phyloP scores from a whole-genome alignment of 2,888 invertebrate species.

The Megamerina dolium region DNA sequence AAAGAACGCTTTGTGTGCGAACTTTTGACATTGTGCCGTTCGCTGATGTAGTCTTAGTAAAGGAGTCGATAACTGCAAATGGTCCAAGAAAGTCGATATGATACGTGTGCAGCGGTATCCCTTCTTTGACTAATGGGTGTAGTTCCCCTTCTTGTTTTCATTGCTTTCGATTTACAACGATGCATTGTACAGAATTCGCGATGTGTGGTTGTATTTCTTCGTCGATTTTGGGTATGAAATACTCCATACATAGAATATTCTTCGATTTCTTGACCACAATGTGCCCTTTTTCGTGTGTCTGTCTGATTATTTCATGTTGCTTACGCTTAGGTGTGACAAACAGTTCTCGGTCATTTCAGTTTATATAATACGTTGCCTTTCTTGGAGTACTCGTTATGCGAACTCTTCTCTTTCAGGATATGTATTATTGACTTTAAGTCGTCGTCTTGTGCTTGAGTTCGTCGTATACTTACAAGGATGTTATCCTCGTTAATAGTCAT shows the following conservation, averaged over 20 bases:
- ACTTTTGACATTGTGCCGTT: constrained; percentile 33
- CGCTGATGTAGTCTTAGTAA: constrained; percentile 30
- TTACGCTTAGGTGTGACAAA: constrained; percentile 15
- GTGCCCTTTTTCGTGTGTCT: constrained; percentile 18
- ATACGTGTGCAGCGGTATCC: constrained; percentile 8
- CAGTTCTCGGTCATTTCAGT: constrained; percentile 9
- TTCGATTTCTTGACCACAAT: constrained; percentile 16
- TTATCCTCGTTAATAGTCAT: no score
- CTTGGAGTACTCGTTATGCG: constrained; percentile 1
- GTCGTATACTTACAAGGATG: background rate
- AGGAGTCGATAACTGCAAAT: constrained; percentile 36
- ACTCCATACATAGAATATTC: constrained; percentile 15
- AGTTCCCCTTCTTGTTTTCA: constrained; percentile 15
- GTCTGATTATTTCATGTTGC: constrained; percentile 14
- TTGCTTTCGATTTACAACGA: constrained; percentile 16
- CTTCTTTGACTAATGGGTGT: constrained; percentile 9
- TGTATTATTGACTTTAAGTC: constrained; percentile 15
- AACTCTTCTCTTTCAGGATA: constrained; percentile 11
- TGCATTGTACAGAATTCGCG: constrained; percentile 18
- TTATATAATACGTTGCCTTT: constrained; percentile 17
- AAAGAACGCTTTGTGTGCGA: background rate
- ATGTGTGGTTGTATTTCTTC: constrained; percentile 18
- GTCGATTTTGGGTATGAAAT: constrained; percentile 18
- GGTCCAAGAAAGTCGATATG: constrained; percentile 18
- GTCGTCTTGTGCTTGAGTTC: background rate